Evolutionary conservation across 2,888 invertebrate genomes (phyloP), one percentile per base, ranked within the genome.

Genomic region (Xanthorhoe designata): DNA sequence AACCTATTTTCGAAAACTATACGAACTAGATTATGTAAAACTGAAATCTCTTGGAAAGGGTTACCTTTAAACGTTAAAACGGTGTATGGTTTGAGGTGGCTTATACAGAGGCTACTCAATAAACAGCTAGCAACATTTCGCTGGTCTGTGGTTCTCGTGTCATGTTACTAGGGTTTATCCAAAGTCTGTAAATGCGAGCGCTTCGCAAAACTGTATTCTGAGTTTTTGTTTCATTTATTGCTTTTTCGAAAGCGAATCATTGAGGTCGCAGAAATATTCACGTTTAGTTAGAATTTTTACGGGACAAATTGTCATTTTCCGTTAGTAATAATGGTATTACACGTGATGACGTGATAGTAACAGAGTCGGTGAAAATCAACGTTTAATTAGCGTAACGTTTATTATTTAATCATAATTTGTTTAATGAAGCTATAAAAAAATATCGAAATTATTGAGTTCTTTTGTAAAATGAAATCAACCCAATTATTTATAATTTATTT

Each of bases 91-190:
- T 42, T 13, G 0, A 42, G 4, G n/a, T n/a, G n/a, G 13, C 38
- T 13, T 10, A 42, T 13, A 3, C 10, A 4, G 2, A 1, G 38
- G 13, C 10, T 42, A 13, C 38, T 42, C 38, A 42, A 13, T 42
- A 42, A 42, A 42, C 13, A 42, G 38, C 13, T 42, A 10, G 38
- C 38, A 42, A 42, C 13, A 42, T 10, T 38, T 8, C 7, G 35
- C 9, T 38, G 35, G 35, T 38, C 65, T 65, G 51, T 50, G 56
- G 67, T 53, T 73, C 76, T 77, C 78, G 76, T 84, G 84, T 83
- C 83, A 81, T 77, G 78, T 79, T 78, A 78, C 77, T 75, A 71
- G 77, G 75, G 74, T 83, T 72, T 78, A 75, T 77, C 77, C 81
- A 80, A 76, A 68, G 74, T 70, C 68, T 75, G 75, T 77, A 79